Evolutionary conservation across 1,140 invertebrate genomes (phyloP), one percentile per base, ranked within the genome.

Genomic region (Megalonaias nervosa): DNA sequence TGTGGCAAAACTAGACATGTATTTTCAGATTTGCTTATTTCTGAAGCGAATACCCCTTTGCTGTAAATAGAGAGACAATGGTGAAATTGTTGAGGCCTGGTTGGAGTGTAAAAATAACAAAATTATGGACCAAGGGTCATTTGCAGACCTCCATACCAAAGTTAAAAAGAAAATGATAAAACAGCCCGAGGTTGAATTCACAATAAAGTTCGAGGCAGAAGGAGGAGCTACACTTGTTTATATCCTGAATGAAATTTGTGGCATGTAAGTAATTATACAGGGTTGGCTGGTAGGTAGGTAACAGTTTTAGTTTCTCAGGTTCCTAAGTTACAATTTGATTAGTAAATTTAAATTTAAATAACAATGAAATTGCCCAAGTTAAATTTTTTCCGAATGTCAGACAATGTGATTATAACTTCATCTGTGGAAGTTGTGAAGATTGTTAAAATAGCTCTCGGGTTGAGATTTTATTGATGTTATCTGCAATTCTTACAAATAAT

Each of bases 261-360:
- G 75, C 31, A 69, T 77, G 74, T 76, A 71, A 76, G 74, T 76
- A 38, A 58, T n/a, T 31, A 4, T 31, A 38, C 13, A 21, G 66
- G 66, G 66, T 67, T 11, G 14, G 11, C 21, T 13, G 15, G 1
- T 48, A 31, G 26, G 26, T 31, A 67, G 19, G 17, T 21, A n/a
- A n/a, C 14, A 13, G 38, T 67, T 21, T 67, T 38, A 67, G 31
- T 67, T 38, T 38, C 16, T 55, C 26, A 31, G 26, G 26, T 31
- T 31, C 26, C 26, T 31, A 31, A 31, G 26, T 31, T 31, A 31
- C 4, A 4, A 31, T 31, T 31, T 31, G 4, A 31, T 2, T 31
- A 31, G 26, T 31, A 31, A 31, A 31, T 31, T 31, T 31, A 31
- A 31, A 3, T 31, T 31, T 31, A 31, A 31, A 31, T 31, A 4